Percentiles rank a stretch among this genome's conserved stretches.
These are phyloP conservation scores for Dermochelys coriacea DNA, from an alignment of 2,797 vertebrate genomes.

Conservation along the genomic window DNA sequence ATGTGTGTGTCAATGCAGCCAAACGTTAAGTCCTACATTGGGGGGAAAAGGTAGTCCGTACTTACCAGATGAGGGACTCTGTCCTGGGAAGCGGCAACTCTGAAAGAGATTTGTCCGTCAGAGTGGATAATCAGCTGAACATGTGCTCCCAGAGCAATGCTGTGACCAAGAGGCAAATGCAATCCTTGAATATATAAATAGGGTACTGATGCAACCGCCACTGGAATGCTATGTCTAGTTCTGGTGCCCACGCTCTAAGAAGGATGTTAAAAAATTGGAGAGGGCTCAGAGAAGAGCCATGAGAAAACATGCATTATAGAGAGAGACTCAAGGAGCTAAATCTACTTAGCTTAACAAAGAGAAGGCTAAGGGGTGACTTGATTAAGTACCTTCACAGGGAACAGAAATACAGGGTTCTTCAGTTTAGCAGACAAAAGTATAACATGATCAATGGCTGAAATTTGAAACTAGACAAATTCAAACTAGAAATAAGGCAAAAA, in stretches of 20 bases:
- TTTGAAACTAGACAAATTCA: not conserved
- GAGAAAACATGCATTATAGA: not conserved
- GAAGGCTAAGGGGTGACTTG: not conserved
- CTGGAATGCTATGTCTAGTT: slow-evolving; percentile 22
- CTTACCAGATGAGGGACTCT: not conserved
- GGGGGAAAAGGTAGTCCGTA: not conserved
- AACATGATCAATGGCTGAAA: not conserved
- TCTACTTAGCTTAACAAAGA: not conserved
- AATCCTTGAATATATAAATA: slow-evolving; percentile 67
- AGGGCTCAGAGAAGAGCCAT: not conserved
- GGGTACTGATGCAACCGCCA: slow-evolving; percentile 50
- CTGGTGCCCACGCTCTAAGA: not conserved
- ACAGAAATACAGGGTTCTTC: not conserved
- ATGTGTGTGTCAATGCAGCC: not conserved
- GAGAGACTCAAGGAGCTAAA: not conserved
- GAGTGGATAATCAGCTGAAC: not conserved
- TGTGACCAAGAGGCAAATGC: slow-evolving; percentile 42
- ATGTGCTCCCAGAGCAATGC: slow-evolving; percentile 12
- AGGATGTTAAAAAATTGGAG: slow-evolving; percentile 42
- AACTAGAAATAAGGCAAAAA: slow-evolving; percentile 4
- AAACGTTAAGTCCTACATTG: not conserved
- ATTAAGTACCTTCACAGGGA: not conserved
- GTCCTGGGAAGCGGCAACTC: not conserved
- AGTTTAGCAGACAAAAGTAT: not conserved
- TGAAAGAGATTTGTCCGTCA: not conserved